Evolutionary conservation across 2,888 invertebrate genomes (phyloP), one percentile per base, ranked within the genome.

Genomic region (Andrena trimmerana): DNA sequence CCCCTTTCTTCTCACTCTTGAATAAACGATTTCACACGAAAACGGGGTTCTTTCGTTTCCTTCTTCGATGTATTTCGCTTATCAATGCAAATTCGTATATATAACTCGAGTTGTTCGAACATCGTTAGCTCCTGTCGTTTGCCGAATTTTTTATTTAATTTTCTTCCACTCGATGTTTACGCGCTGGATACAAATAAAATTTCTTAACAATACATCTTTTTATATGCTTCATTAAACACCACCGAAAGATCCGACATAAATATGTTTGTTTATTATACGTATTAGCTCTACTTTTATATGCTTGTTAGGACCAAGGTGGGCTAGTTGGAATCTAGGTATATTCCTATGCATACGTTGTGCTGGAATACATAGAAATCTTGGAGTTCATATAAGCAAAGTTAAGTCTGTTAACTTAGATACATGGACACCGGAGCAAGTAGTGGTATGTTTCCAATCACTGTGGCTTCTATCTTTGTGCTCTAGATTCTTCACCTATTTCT

Each of bases 261-360:
- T 20, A 33, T 29, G 20, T 33, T 77, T 4, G 6, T 75, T 48
- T 13, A 24, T 48, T 57, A 6, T 50, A 60, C 27, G 13, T 24
- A 36, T 1, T n/a, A 27, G 31, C 10, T n/a, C 0, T 6, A 31
- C 4, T n/a, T 54, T 71, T 73, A n/a, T 66, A 29, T 29, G 2
- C 59, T 86, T 81, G 67, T 5, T 93, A 99, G 99, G 99, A 94
- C 99, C 99, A 78, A 96, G 99, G 94, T 99, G 99, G 99, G 99
- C 99, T 66, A 99, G 99, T 86, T 99, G 99, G 99, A 99, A 99
- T 94, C 95, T 99, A 86, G 99, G 99, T 59, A 97, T 99, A 90
- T 99, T 99, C 94, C 95, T 99, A 69, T 99, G 99, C 94, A 99
- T 99, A 93, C 96, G 99, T 74, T 99, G 99, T 95, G 99, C 99